Base-by-base conservation (phyloP, 2,888 invertebrate genomes). In the Apodemia zela region DNA sequence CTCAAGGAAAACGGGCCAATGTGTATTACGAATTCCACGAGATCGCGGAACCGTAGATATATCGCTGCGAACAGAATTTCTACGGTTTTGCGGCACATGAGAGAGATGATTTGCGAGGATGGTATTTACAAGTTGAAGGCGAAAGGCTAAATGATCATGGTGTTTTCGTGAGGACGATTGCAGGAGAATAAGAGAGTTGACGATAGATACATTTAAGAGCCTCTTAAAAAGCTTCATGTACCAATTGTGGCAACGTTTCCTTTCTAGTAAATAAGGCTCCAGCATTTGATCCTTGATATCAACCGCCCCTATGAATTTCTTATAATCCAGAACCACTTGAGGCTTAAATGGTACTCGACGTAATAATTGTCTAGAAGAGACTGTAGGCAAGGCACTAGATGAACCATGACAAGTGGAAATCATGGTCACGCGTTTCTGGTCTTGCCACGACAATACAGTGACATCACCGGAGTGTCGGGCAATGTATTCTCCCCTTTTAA, bases 141-240 rank as follows among this genome's bases (percentile, higher is more conserved):
- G 61, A 11, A 18, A 61, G 10, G 33, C 8, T n/a, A 29, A 47
- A 47, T 42, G 47, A 49, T 61, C 60, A 54, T 64, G 18, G 8
- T 66, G 45, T 65, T 57, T 68, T 67, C 64, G 57, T 67, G 66
- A 67, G 61, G 63, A 67, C 58, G 59, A 64, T n/a, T 61, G n/a
- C 51, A 65, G 25, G 21, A 65, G 35, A 42, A 59, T 59, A 21
- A 59, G 59, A 18, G 65, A 35, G 42, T 65, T 65, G 18, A 17
- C 45, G 29, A 65, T 60, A 25, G 62, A 60, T 21, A 35, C 13
- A 51, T 63, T 63, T 13, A 63, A 6, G 7, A 63, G 49, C 6
- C 63, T 45, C 18, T 69, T 65, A 42, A 68, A 68, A 21, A 71
- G 61, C 59, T 72, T 71, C 62, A 64, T 68, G 60, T 64, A 60